These are phyloP conservation scores for Lysandra bellargus DNA, from an alignment of 2,888 invertebrate species.

Conservation along the genomic window DNA sequence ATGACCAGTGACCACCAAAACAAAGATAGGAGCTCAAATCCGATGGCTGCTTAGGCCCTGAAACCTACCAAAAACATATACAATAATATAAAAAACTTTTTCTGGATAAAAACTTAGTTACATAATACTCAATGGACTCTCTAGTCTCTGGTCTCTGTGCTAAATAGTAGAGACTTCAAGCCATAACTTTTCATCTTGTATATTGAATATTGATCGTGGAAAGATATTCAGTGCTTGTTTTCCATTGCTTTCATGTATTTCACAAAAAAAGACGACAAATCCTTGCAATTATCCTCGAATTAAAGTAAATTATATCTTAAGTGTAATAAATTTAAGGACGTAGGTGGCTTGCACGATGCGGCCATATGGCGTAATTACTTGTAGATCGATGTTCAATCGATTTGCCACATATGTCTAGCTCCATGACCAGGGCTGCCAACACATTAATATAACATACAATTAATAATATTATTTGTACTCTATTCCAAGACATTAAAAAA, in stretches of 20 bases:
- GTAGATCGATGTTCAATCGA: conserved; percentile 38
- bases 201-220: too few relatives aligned
- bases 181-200: background rate
- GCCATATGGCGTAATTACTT: conserved; percentile 33
- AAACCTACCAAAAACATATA: too few relatives aligned
- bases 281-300: conserved; percentile 20
- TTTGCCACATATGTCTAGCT: conserved; percentile 42
- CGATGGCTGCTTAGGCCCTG: too few relatives aligned
- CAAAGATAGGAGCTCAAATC: too few relatives aligned
- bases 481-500: too few relatives aligned
- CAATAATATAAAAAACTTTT: too few relatives aligned
- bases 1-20: too few relatives aligned
- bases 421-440: conserved; percentile 18
- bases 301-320: conserved; percentile 23
- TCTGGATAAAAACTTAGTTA: too few relatives aligned
- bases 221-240: too few relatives aligned
- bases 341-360: conserved; percentile 28
- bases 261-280: background rate
- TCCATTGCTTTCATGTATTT: background rate
- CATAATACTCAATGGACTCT: too few relatives aligned
- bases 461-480: too few relatives aligned
- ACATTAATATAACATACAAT: background rate
- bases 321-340: conserved; percentile 30
- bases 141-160: too few relatives aligned
- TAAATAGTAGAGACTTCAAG: background rate